Percentiles rank a stretch among this genome's conserved stretches.
Conservation (phyloP, 2,888 invertebrate genomes). For the Andrena praecox region DNA sequence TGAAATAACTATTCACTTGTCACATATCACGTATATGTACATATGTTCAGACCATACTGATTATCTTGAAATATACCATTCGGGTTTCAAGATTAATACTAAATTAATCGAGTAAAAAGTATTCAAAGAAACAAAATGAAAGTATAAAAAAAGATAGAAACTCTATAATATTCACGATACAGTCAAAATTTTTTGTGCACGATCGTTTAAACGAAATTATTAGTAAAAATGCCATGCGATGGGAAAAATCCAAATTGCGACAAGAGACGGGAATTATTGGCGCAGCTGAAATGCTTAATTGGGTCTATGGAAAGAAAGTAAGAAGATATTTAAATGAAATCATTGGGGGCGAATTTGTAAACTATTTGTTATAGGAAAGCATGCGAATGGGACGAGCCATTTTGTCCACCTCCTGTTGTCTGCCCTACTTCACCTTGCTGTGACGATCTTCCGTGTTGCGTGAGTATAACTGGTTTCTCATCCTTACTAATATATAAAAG, state of each 20-base stretch:
- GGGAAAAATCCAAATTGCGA: constrained; percentile 81
- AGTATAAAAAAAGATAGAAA: constrained; percentile 34
- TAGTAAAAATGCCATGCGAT: constrained; percentile 80
- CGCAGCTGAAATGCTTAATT: constrained; percentile 81
- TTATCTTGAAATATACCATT: constrained; percentile 25
- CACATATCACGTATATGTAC: neutral
- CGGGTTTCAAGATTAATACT: neutral
- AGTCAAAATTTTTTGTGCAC: constrained; percentile 45
- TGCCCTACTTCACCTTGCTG: constrained; percentile 63
- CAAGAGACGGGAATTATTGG: constrained; percentile 77
- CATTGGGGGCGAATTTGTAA: neutral
- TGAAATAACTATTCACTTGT: constrained; percentile 29
- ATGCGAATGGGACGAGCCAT: constrained; percentile 82
- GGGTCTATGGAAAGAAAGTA: constrained; percentile 81
- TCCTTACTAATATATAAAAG: too few species aligned
- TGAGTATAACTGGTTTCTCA: constrained; percentile 61
- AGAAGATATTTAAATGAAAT: constrained; percentile 28
- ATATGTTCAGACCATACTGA: constrained; percentile 34
- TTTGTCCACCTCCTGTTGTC: constrained; percentile 72
- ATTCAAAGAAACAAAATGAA: constrained; percentile 23
- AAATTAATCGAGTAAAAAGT: constrained; percentile 44
- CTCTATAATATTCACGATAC: neutral
- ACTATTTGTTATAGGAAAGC: constrained; percentile 75
- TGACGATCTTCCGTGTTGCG: constrained; percentile 65
- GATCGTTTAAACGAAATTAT: constrained; percentile 15